These are phyloP conservation scores for Oriolus oriolus DNA, from an alignment of 2,113 vertebrate genomes.

Conservation along the genomic window DNA sequence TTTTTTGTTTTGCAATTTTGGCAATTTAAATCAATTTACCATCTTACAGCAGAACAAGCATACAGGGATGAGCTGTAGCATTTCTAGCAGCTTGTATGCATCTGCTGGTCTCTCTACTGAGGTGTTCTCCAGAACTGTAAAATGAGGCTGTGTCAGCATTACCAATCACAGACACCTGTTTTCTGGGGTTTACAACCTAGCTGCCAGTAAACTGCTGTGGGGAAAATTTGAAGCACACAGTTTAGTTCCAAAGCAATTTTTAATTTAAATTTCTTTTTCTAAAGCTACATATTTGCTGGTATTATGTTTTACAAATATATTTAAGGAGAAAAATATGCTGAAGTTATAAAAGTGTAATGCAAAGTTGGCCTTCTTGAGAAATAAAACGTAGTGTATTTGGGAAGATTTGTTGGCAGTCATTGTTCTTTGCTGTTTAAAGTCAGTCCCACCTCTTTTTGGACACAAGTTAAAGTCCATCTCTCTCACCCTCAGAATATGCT, in stretches of 20 bases:
- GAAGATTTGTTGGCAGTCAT: background rate
- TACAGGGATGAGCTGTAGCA: background rate
- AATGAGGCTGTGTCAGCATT: background rate
- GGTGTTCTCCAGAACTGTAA: background rate
- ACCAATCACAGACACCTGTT: background rate
- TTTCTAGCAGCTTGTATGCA: background rate
- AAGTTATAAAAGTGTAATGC: background rate
- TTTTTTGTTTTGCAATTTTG: background rate
- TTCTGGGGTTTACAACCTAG: background rate
- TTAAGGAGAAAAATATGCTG: constrained; percentile 1
- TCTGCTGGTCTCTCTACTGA: background rate
- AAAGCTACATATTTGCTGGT: background rate
- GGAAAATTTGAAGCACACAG: background rate
- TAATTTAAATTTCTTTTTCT: background rate
- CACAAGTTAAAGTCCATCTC: background rate
- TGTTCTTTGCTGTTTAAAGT: background rate
- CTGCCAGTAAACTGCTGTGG: background rate
- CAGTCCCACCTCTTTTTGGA: background rate
- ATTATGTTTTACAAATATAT: background rate
- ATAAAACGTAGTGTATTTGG: constrained; percentile 2
- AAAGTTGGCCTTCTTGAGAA: background rate
- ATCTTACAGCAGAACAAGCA: background rate
- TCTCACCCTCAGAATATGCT: background rate
- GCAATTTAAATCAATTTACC: background rate
- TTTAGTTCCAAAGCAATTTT: background rate